Conservation (phyloP, 92 coral and sea anemone species). For the Phymanthus crucifer region DNA sequence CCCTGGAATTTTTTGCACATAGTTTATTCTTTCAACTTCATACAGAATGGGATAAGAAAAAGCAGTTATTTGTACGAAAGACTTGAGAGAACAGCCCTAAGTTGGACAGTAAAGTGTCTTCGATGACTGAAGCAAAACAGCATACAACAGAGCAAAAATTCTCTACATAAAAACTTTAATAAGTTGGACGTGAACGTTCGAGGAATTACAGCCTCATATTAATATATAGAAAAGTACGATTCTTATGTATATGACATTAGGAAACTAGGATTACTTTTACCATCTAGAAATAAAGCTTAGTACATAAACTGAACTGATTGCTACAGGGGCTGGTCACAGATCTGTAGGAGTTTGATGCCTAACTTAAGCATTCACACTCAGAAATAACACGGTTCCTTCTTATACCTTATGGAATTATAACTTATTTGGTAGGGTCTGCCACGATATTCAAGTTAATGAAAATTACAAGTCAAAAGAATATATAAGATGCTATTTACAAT, state of each 20-base stretch:
- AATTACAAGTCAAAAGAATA: neutral
- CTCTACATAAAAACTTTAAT: conserved; percentile 71
- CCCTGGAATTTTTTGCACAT: neutral
- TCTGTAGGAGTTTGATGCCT: neutral
- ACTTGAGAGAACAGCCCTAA: conserved; percentile 68
- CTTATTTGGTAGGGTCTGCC: neutral
- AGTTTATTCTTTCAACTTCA: neutral
- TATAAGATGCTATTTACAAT: conserved; percentile 34
- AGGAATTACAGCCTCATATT: conserved; percentile 47
- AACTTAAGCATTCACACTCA: neutral
- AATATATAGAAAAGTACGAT: conserved; percentile 78
- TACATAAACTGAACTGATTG: conserved; percentile 9
- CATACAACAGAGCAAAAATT: conserved; percentile 45
- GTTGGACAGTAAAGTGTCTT: conserved; percentile 15
- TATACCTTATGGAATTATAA: conserved; percentile 15
- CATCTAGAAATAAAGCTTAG: neutral
- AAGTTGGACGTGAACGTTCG: conserved; percentile 58
- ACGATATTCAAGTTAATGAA: conserved; percentile 6
- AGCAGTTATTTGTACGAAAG: neutral
- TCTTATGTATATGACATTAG: conserved; percentile 27
- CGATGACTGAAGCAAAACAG: conserved; percentile 46
- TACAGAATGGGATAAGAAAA: conserved; percentile 1
- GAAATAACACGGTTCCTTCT: conserved; percentile 1
- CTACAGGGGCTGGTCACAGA: conserved; percentile 9
- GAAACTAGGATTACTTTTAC: neutral